phyloP scores from a whole-genome alignment of 2,113 vertebrate genomes.

The Nerophis lumbriciformis region DNA sequence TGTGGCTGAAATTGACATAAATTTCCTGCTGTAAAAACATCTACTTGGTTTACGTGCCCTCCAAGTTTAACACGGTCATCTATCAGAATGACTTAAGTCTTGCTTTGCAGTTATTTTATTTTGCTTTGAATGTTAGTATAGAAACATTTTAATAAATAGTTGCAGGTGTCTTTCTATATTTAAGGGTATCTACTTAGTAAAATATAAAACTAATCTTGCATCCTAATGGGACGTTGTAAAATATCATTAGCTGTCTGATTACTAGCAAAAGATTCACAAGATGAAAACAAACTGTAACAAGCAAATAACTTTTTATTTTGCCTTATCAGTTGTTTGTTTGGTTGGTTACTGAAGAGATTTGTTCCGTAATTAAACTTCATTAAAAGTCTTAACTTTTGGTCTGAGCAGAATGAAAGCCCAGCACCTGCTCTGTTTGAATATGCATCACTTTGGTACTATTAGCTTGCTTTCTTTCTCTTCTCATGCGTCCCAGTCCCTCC shows the following conservation, averaged over 20 bases:
- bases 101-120: not conserved
- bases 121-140: no score
- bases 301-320: not conserved
- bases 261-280: not conserved
- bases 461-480: slow-evolving; percentile 20
- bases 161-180: not conserved
- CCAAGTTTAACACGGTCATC: slow-evolving; percentile 7
- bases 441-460: slow-evolving; percentile 48
- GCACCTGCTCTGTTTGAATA: slow-evolving; percentile 77
- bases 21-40: slow-evolving; percentile 16
- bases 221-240: not conserved
- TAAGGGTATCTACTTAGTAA: not conserved
- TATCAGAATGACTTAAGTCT: slow-evolving; percentile 11
- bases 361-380: slow-evolving; percentile 68
- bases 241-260: not conserved
- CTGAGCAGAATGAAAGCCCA: slow-evolving; percentile 36
- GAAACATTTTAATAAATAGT: not conserved
- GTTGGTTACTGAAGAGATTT: slow-evolving; percentile 16
- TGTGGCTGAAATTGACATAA: slow-evolving; percentile 18
- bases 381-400: slow-evolving; percentile 51
- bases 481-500: slow-evolving; percentile 12
- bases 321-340: not conserved
- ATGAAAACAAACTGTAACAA: not conserved
- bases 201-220: not conserved
- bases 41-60: slow-evolving; percentile 10